Conservation (phyloP, 2,113 vertebrate species). For the Lathamus discolor region DNA sequence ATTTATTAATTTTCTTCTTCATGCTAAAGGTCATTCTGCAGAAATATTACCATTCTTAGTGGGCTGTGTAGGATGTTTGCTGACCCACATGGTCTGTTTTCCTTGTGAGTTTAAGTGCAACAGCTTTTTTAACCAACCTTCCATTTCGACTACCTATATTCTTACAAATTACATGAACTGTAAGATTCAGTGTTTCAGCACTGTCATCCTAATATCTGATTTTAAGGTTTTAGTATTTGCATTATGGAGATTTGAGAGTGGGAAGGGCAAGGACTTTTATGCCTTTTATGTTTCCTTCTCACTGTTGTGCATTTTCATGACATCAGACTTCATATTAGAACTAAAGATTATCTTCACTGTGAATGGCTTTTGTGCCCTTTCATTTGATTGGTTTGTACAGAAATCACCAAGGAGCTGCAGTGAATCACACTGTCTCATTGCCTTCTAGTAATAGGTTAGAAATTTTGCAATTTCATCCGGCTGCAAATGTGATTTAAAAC, state of each 20-base stretch:
- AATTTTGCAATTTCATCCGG: constrained; percentile 22
- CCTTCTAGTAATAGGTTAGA: constrained; percentile 42
- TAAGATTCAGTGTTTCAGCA: neutral
- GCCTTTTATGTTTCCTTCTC: neutral
- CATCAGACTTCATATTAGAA: constrained; percentile 22
- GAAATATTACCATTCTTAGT: neutral
- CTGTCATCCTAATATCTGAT: neutral
- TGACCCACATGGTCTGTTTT: neutral
- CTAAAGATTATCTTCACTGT: neutral
- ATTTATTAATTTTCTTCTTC: neutral
- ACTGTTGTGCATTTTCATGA: neutral
- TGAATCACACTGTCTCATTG: constrained; percentile 70
- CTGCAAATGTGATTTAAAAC: constrained; percentile 22
- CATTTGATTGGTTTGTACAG: constrained; percentile 45
- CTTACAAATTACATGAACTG: neutral
- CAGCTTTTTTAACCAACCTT: neutral
- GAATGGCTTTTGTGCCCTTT: constrained; percentile 64
- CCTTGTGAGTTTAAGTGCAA: neutral
- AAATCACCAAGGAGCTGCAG: constrained; percentile 36
- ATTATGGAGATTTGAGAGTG: neutral
- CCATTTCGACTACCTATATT: neutral
- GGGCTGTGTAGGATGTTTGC: neutral
- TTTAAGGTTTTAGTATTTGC: neutral
- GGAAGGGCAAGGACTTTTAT: neutral
- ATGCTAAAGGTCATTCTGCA: neutral